These are phyloP conservation scores for Watsonalla cultraria DNA, from an alignment of 2,888 invertebrate genomes.

Conservation along the genomic window DNA sequence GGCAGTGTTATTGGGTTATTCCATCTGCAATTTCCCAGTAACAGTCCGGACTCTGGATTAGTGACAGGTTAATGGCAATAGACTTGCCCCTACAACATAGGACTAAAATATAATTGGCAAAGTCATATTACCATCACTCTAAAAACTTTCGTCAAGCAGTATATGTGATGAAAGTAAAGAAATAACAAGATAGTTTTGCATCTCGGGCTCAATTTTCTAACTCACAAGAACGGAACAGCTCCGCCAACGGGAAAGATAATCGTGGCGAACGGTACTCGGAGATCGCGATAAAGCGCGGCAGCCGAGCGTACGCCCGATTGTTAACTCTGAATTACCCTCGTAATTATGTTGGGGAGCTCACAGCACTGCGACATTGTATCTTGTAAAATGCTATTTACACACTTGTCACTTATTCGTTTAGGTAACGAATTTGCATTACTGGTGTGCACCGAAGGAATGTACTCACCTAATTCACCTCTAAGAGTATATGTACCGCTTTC, in stretches of 20 bases:
- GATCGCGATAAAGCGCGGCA: conserved; percentile 25
- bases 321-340: conserved; percentile 24
- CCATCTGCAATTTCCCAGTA: too few species aligned
- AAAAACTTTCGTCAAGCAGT: too few species aligned
- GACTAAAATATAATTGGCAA: too few species aligned
- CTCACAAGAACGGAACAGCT: conserved; percentile 23
- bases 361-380: conserved; percentile 25
- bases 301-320: conserved; percentile 24
- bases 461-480: too few species aligned
- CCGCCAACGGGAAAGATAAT: conserved; percentile 28
- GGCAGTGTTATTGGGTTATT: too few species aligned
- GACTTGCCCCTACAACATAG: too few species aligned
- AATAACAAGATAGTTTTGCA: neutral
- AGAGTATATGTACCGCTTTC: too few species aligned
- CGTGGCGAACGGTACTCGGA: conserved; percentile 17
- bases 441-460: neutral
- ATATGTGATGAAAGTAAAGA: too few species aligned
- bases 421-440: neutral
- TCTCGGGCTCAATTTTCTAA: conserved; percentile 23
- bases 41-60: too few species aligned
- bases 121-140: too few species aligned
- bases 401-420: conserved; percentile 4
- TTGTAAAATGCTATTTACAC: conserved; percentile 12
- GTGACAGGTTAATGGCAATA: too few species aligned
- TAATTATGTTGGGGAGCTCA: conserved; percentile 23